A percentile compares a stretch with the other conserved stretches of the same genome.
Evolutionary conservation across 2,113 vertebrate genomes (phyloP).

Genomic region (Vulpes vulpes): DNA sequence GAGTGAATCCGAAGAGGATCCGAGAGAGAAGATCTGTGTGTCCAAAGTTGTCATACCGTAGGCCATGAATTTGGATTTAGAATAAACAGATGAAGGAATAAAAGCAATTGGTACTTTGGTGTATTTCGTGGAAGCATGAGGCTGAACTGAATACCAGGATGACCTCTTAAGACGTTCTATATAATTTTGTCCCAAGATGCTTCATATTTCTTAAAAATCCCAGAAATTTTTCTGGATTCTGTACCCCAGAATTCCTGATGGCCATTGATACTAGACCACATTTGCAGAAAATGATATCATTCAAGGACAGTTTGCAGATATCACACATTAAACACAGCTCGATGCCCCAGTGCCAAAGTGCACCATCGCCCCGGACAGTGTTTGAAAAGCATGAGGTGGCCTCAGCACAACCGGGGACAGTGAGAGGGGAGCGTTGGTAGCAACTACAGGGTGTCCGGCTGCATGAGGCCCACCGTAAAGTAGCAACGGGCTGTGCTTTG

Average conservation of each 20-base stretch:
- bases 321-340: conserved; percentile 89
- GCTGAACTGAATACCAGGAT: conserved; percentile 18
- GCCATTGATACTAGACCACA: conserved; percentile 86
- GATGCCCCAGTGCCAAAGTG: conserved; percentile 84
- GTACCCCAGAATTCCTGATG: conserved; percentile 86
- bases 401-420: conserved; percentile 66
- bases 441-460: conserved; percentile 86
- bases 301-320: conserved; percentile 86
- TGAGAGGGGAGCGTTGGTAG: conserved; percentile 67
- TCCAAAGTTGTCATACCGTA: not conserved
- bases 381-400: conserved; percentile 83
- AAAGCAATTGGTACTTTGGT: conserved; percentile 18
- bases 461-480: conserved; percentile 80
- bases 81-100: conserved; percentile 53
- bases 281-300: conserved; percentile 90
- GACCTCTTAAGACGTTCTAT: conserved; percentile 67
- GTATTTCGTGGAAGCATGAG: conserved; percentile 5
- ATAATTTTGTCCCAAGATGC: conserved; percentile 81
- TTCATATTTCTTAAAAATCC: conserved; percentile 84
- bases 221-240: not conserved
- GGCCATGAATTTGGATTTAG: conserved; percentile 29
- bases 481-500: conserved; percentile 76
- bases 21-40: not conserved
- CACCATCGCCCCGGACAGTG: conserved; percentile 79
- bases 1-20: not conserved